These are phyloP conservation scores for Lepidocyrtoides sp. DNA, from an alignment of 2,888 invertebrate genomes.

Conservation along the genomic window DNA sequence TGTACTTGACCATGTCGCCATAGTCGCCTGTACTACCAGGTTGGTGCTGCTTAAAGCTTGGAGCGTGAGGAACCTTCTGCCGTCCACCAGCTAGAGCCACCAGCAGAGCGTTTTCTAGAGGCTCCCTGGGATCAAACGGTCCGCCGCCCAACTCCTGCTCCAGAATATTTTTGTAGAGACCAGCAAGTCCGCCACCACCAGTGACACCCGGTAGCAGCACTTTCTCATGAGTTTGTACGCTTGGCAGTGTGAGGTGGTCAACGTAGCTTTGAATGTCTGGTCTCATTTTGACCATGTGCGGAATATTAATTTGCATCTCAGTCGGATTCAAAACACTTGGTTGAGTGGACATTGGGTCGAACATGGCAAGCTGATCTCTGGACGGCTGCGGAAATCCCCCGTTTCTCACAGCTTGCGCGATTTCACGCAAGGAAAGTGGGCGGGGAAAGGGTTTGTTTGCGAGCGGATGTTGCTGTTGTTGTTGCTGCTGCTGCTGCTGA, in stretches of 20 bases:
- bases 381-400: constrained; percentile 56
- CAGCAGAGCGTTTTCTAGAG: constrained; percentile 20
- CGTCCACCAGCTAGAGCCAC: constrained; percentile 1
- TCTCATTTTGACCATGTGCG: constrained; percentile 37
- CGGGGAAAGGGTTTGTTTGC: constrained; percentile 45
- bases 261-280: too few relatives aligned
- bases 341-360: constrained; percentile 10
- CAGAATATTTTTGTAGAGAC: constrained; percentile 5
- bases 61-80: neutral
- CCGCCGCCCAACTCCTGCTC: neutral
- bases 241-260: too few relatives aligned
- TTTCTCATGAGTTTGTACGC: constrained; percentile 24
- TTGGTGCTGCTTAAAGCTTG: too few relatives aligned
- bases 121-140: constrained; percentile 6
- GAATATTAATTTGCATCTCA: constrained; percentile 19
- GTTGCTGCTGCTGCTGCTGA: too few relatives aligned
- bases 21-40: constrained; percentile 59
- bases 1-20: constrained; percentile 65
- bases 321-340: neutral
- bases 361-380: neutral
- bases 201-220: too few relatives aligned
- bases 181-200: neutral
- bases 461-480: constrained; percentile 38
- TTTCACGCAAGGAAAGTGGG: constrained; percentile 40
- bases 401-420: constrained; percentile 70